phyloP scores from a whole-genome alignment of 92 coral and sea anemone genomes.

The Umimayanthus chanpuru region DNA sequence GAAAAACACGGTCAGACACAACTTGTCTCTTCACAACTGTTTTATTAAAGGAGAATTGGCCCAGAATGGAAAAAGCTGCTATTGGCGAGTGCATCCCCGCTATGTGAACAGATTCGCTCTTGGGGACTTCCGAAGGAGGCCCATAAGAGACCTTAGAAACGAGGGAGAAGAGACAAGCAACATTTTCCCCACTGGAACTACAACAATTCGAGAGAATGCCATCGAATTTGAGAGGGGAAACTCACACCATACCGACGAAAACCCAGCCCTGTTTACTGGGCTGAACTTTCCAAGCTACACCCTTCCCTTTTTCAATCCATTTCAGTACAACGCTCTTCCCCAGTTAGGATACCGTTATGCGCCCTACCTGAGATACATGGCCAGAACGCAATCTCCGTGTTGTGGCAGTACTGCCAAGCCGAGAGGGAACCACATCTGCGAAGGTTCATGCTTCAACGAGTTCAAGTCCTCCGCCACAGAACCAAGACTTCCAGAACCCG shows the following conservation, averaged over 20 bases:
- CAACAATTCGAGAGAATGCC: neutral
- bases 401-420: neutral
- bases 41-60: constrained; percentile 81
- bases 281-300: constrained; percentile 1
- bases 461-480: neutral
- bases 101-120: constrained; percentile 67
- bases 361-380: constrained; percentile 12
- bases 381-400: constrained; percentile 1
- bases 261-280: constrained; percentile 21
- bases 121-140: constrained; percentile 72
- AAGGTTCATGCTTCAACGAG: neutral
- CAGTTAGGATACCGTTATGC: constrained; percentile 13
- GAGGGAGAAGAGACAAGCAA: neutral
- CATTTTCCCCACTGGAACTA: neutral
- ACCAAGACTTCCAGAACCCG: constrained; percentile 10
- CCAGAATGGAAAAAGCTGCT: constrained; percentile 74
- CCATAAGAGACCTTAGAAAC: constrained; percentile 41
- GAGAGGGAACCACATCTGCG: neutral
- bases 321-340: neutral
- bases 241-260: neutral
- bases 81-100: constrained; percentile 80
- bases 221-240: constrained; percentile 11
- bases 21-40: constrained; percentile 86
- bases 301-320: constrained; percentile 16
- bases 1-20: constrained; percentile 97